Conservation (phyloP, 2,888 invertebrate species). For the Dermolepida albohirtum region DNA sequence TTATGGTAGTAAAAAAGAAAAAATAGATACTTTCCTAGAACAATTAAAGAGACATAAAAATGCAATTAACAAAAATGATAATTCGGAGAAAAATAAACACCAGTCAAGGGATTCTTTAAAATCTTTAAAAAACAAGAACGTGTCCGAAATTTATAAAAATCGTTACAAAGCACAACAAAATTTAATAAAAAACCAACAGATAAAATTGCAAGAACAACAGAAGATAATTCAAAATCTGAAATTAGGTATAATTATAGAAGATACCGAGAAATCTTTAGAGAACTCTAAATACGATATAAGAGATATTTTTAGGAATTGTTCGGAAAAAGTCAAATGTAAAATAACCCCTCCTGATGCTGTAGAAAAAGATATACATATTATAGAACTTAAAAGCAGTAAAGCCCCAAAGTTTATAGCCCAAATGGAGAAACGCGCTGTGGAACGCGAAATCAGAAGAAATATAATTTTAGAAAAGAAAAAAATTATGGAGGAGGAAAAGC, state of each 20-base stretch:
- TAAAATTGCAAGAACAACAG: constrained; percentile 78
- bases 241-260: constrained; percentile 76
- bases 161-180: constrained; percentile 77
- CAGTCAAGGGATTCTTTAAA: constrained; percentile 1
- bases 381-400: constrained; percentile 67
- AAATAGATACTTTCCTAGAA: constrained; percentile 34
- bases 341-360: constrained; percentile 65
- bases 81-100: background rate
- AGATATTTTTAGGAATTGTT: constrained; percentile 63
- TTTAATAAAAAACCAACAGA: constrained; percentile 78
- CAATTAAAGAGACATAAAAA: constrained; percentile 30
- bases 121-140: background rate
- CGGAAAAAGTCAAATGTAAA: constrained; percentile 63
- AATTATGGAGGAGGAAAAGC: constrained; percentile 66
- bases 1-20: constrained; percentile 18
- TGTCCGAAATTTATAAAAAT: constrained; percentile 49
- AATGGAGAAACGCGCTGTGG: constrained; percentile 79
- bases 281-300: constrained; percentile 70
- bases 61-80: constrained; percentile 8
- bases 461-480: constrained; percentile 68
- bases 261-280: constrained; percentile 72
- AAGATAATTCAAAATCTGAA: constrained; percentile 80
- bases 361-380: constrained; percentile 57
- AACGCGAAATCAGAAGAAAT: constrained; percentile 67
- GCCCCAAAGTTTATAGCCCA: constrained; percentile 77